phyloP scores from a whole-genome alignment of 2,113 vertebrate genomes.

The Thermophis baileyi region DNA sequence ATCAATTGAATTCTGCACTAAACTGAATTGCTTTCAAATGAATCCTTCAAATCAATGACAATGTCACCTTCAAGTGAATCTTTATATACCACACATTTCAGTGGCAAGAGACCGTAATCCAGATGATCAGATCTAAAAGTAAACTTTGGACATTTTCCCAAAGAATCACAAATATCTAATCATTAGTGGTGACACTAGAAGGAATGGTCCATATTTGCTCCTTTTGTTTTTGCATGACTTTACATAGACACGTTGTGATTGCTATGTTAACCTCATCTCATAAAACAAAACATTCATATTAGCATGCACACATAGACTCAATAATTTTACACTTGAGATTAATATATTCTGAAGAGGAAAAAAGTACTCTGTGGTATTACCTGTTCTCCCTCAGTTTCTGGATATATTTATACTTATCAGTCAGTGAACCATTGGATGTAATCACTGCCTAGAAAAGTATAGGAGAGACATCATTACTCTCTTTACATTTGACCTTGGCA shows the following conservation, averaged over 20 bases:
- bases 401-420: constrained; percentile 95
- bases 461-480: constrained; percentile 44
- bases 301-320: background rate
- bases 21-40: background rate
- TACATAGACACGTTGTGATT: background rate
- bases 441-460: constrained; percentile 85
- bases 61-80: background rate
- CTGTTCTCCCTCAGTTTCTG: constrained; percentile 87
- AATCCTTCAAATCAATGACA: background rate
- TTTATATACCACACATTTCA: background rate
- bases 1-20: background rate
- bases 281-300: background rate
- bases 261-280: background rate
- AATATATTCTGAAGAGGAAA: constrained; percentile 22
- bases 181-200: background rate
- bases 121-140: background rate
- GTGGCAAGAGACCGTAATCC: background rate
- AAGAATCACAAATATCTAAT: background rate
- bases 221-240: background rate
- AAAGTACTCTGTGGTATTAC: constrained; percentile 66
- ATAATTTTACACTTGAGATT: constrained; percentile 20
- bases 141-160: background rate
- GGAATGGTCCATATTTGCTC: background rate
- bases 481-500: background rate
- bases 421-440: constrained; percentile 89